These are phyloP conservation scores for Periophthalmus magnuspinnatus DNA, from an alignment of 2,797 vertebrate species.

Conservation along the genomic window DNA sequence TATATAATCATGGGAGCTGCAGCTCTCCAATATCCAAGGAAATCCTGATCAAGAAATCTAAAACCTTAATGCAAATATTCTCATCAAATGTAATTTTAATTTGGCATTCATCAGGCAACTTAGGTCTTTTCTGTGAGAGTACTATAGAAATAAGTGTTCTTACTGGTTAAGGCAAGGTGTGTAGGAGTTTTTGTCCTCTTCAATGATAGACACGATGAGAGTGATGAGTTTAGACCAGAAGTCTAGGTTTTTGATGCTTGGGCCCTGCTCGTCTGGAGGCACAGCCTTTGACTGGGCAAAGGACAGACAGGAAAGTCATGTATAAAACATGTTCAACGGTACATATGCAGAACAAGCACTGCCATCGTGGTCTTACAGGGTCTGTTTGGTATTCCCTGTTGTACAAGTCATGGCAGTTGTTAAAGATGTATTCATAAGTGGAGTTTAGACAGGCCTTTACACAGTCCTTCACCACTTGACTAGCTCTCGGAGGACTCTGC, in stretches of 20 bases:
- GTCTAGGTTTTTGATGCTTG: conserved; percentile 92
- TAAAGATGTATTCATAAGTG: conserved; percentile 97
- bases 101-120: neutral
- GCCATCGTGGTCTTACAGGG: conserved; percentile 73
- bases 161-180: conserved; percentile 91
- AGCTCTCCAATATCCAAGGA: neutral
- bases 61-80: neutral
- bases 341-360: neutral
- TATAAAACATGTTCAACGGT: neutral
- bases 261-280: conserved; percentile 94
- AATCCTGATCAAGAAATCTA: neutral
- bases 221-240: conserved; percentile 99
- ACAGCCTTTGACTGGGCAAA: conserved; percentile 86
- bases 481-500: conserved; percentile 93
- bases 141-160: conserved; percentile 32
- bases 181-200: conserved; percentile 98
- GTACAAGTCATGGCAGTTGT: conserved; percentile 96
- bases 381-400: conserved; percentile 92
- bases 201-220: conserved; percentile 96
- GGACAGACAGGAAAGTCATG: conserved; percentile 4
- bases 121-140: neutral
- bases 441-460: conserved; percentile 97
- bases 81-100: neutral
- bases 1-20: conserved; percentile 26
- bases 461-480: conserved; percentile 95